Conservation (phyloP, 2,888 invertebrate genomes). For the Ichneumoninae sp. region DNA sequence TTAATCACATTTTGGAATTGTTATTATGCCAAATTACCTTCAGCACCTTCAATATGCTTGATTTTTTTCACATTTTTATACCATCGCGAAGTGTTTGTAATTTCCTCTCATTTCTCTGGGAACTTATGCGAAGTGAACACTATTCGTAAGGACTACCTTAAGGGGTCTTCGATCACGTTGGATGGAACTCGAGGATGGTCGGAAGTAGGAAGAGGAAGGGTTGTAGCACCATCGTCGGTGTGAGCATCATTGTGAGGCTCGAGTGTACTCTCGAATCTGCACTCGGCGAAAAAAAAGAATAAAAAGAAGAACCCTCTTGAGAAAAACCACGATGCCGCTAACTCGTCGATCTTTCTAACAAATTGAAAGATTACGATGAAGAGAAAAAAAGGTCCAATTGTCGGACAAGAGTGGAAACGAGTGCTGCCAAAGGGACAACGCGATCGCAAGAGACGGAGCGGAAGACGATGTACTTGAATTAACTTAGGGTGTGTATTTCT, state of each 20-base stretch:
- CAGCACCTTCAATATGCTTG: too few relatives aligned
- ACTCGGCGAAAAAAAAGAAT: background rate
- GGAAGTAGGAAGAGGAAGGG: conserved; percentile 16
- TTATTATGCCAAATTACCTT: too few relatives aligned
- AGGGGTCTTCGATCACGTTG: conserved; percentile 1
- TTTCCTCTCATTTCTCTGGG: too few relatives aligned
- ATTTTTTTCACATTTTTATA: too few relatives aligned
- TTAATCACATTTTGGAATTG: too few relatives aligned
- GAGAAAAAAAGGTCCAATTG: background rate
- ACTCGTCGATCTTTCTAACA: background rate
- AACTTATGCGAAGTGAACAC: too few relatives aligned
- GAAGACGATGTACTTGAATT: conserved; percentile 81
- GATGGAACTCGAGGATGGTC: conserved; percentile 30
- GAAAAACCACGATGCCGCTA: background rate
- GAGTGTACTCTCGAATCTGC: conserved; percentile 20
- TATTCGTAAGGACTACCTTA: too few relatives aligned
- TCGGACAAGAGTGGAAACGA: background rate
- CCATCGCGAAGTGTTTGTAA: too few relatives aligned
- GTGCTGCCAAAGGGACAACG: conserved; percentile 29
- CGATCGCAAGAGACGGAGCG: conserved; percentile 55
- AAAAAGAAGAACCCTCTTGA: background rate
- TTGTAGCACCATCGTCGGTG: conserved; percentile 24
- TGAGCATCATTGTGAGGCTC: conserved; percentile 31
- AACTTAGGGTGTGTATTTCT: conserved; percentile 80
- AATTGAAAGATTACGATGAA: background rate